phyloP scores from a whole-genome alignment of 2,797 vertebrate species.

The Corythornis leucogaster region DNA sequence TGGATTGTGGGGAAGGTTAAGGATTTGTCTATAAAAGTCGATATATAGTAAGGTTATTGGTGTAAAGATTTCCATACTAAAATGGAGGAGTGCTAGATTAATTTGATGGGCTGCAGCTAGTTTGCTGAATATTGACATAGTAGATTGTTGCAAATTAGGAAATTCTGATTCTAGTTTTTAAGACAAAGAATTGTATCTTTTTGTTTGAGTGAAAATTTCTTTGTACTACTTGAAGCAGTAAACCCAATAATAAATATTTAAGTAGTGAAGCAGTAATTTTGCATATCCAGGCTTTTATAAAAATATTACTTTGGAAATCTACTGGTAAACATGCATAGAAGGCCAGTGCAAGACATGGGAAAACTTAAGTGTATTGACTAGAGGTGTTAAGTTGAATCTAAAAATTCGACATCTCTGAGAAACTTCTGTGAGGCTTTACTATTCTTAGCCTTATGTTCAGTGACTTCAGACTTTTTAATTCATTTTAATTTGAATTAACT shows the following conservation, averaged over 20 bases:
- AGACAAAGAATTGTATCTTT: neutral
- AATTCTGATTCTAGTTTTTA: neutral
- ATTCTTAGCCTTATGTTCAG: neutral
- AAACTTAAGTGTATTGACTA: neutral
- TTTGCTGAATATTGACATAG: neutral
- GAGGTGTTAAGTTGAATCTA: neutral
- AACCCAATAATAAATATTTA: neutral
- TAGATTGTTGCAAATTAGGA: neutral
- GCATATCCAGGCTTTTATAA: neutral
- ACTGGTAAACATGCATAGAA: neutral
- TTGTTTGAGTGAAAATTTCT: neutral
- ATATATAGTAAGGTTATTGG: neutral
- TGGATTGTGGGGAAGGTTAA: slow-evolving; percentile 47
- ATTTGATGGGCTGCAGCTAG: neutral
- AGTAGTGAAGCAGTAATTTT: neutral
- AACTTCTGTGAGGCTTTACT: neutral
- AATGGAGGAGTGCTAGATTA: neutral
- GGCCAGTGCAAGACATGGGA: neutral
- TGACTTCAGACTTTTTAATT: neutral
- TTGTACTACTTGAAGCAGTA: neutral
- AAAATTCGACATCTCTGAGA: neutral
- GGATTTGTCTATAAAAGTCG: slow-evolving; percentile 47
- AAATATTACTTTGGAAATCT: neutral
- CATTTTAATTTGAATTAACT: neutral
- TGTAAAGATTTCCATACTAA: neutral